Evolutionary conservation across 2,888 invertebrate genomes (phyloP).

Genomic region (Gortyna flavago): DNA sequence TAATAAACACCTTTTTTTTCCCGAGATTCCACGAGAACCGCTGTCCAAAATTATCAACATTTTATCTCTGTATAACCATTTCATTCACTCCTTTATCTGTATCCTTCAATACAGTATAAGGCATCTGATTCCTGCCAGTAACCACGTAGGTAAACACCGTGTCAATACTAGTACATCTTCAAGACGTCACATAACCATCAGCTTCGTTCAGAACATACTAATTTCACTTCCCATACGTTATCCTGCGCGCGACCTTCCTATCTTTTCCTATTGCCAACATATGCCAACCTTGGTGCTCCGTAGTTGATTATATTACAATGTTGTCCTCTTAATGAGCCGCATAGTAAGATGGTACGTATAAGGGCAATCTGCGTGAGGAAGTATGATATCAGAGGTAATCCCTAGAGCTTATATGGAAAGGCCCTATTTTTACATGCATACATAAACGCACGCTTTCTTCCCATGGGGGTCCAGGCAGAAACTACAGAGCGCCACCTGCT

Average conservation of each 20-base stretch:
- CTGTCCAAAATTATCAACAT: neutral
- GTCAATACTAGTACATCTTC: conserved; percentile 17
- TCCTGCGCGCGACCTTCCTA: conserved; percentile 42
- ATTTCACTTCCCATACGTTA: conserved; percentile 59
- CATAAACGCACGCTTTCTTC: neutral
- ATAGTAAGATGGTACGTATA: conserved; percentile 24
- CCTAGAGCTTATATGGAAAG: conserved; percentile 9
- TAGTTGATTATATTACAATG: conserved; percentile 24
- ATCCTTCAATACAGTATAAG: neutral
- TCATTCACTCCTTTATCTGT: neutral
- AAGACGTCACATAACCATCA: conserved; percentile 8
- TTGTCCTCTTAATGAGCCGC: conserved; percentile 47
- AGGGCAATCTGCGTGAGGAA: conserved; percentile 37
- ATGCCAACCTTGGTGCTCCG: conserved; percentile 35
- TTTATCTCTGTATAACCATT: neutral
- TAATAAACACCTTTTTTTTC: neutral
- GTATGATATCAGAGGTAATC: conserved; percentile 17
- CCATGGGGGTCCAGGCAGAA: neutral
- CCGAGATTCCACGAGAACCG: neutral
- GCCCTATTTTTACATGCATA: neutral
- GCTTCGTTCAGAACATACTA: conserved; percentile 49
- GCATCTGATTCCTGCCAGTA: neutral
- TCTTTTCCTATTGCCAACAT: conserved; percentile 52
- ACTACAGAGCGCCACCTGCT: neutral
- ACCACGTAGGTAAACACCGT: neutral